Evolutionary conservation across 2,113 vertebrate species (phyloP), one percentile per base, ranked within the genome.

Genomic region (Apteryx mantelli): DNA sequence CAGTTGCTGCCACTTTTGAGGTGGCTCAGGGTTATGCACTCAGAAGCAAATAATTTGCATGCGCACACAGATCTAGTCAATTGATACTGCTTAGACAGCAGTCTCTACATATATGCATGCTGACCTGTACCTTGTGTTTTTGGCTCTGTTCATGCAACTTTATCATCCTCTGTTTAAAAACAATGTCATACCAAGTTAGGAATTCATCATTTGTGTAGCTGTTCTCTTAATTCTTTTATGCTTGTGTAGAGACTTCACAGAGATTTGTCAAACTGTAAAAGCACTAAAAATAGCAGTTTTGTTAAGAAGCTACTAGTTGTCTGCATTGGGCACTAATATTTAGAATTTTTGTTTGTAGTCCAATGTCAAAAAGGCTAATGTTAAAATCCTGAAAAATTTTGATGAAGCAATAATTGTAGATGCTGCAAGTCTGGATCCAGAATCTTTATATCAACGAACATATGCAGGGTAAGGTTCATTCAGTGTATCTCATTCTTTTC

Each of bases 381-480:
- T 99, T 97, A 99, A 99, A 98, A 99, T 99, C 98, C 97, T 99
- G 97, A 99, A 99, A 98, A 99, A 99, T 97, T 99, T 99, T 97
- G 99, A 99, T 84, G 99, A 99, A 98, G 99, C 99, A 46, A 99
- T 99, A 98, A 99, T 99, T 26, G 99, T 99, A 81, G 99, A 99
- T 95, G 98, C 99, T 63, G 98, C 99, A 96, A 99, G 99, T 94
- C 97, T 99, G 98, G 99, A 99, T 96, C 99, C 99, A 2, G 99
- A 99, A 93, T 99, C 99, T 69, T 95, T 99, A 36, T 99, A 99
- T 97, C 99, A 99, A 89, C 98, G 99, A 82, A 99, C 99, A 0
- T 99, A 99, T 10, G 99, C 99, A 95, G 99, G 99, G 99, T 99
- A 98, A 99, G 99, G 61, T 36, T 93, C 84, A 36, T 55, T 90